Conservation (phyloP, 2,888 invertebrate species). For the Terebella lapidaria region DNA sequence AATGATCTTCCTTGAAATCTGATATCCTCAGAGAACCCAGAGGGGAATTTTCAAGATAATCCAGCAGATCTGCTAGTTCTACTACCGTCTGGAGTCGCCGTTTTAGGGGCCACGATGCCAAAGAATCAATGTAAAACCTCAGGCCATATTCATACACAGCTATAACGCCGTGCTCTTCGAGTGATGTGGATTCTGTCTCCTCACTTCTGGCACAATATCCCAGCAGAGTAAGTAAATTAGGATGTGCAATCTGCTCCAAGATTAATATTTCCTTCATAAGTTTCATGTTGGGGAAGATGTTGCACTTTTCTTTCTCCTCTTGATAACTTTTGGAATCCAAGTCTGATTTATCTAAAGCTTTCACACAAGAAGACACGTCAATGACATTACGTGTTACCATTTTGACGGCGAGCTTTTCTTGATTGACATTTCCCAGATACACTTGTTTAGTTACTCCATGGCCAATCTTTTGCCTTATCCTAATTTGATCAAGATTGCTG, state of each 20-base stretch:
- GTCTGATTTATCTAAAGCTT: slow-evolving; percentile 7
- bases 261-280: slow-evolving; percentile 49
- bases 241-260: slow-evolving; percentile 39
- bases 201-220: slow-evolving; percentile 48
- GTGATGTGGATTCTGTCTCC: slow-evolving; percentile 42
- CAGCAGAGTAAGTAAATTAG: slow-evolving; percentile 37
- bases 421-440: slow-evolving; percentile 34
- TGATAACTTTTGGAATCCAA: too few relatives aligned
- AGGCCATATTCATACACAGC: slow-evolving; percentile 42
- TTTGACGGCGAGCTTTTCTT: slow-evolving; percentile 39
- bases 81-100: slow-evolving; percentile 32
- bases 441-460: slow-evolving; percentile 48
- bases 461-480: slow-evolving; percentile 38
- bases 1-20: slow-evolving; percentile 43
- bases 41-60: slow-evolving; percentile 42
- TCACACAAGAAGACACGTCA: slow-evolving; percentile 39
- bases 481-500: slow-evolving; percentile 35
- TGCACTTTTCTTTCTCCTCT: slow-evolving; percentile 30
- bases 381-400: slow-evolving; percentile 47
- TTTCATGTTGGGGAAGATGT: slow-evolving; percentile 40
- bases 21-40: slow-evolving; percentile 44
- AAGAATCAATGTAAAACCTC: slow-evolving; percentile 32
- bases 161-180: slow-evolving; percentile 42
- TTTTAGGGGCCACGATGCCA: slow-evolving; percentile 35
- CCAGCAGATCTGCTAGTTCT: slow-evolving; percentile 37